Base-by-base conservation (phyloP, 2,797 vertebrate species). In the Scleropages formosus region DNA sequence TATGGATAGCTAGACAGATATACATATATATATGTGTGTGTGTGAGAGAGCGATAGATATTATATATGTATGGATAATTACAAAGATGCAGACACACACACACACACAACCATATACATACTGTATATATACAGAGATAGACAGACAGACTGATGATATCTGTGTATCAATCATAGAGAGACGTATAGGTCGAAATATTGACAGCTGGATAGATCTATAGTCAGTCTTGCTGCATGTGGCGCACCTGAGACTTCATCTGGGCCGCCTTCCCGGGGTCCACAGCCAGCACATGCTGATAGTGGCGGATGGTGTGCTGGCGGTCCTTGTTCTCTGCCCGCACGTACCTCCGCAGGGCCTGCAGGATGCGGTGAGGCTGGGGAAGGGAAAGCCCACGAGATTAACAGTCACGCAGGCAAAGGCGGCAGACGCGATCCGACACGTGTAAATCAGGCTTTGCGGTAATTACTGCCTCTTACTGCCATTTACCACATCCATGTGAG, bases 181-280 rank as follows among this genome's bases (percentile, higher is more conserved):
- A n/a, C n/a, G n/a, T n/a, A n/a, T n/a, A n/a, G n/a, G n/a, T n/a
- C n/a, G n/a, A n/a, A n/a, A n/a, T n/a, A n/a, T n/a, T n/a, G n/a
- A n/a, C n/a, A n/a, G n/a, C n/a, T n/a, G n/a, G n/a, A n/a, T n/a
- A n/a, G n/a, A n/a, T n/a, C n/a, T n/a, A n/a, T n/a, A n/a, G n/a
- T n/a, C n/a, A n/a, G n/a, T n/a, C n/a, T n/a, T n/a, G n/a, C n/a
- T n/a, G n/a, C n/a, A n/a, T 10, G 26, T 0, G 67, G 76, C 89
- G 69, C 80, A 99, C 97, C 94, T 99, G 97, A 67, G 97, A 97
- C 87, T 97, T 98, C 96, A 99, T 98, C 90, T 99, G 97, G 0
- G 95, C 95, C 0, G 97, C 97, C 85, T 99, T 99, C 85, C 98
- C 96, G 0, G 97, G 97, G 83, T 99, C 97, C 60, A 99, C 97